Evolutionary conservation across 2,888 invertebrate genomes (phyloP).

Genomic region (Ophion ellenae): DNA sequence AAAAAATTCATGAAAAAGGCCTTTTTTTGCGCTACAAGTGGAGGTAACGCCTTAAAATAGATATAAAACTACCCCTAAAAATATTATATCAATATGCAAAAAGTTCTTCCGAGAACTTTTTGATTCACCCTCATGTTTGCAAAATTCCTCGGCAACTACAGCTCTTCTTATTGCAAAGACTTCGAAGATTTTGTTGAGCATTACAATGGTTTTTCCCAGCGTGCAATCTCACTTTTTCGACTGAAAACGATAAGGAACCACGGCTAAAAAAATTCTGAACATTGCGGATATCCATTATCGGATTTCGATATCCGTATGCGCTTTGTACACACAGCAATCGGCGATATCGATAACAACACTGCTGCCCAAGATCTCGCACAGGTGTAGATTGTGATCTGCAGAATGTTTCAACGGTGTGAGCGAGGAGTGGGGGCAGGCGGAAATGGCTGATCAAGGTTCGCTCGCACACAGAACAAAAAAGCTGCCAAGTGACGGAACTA

Average conservation of each 20-base stretch:
- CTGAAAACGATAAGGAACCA: slow-evolving; percentile 25
- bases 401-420: slow-evolving; percentile 10
- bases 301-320: slow-evolving; percentile 1
- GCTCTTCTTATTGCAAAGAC: not conserved
- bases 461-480: not conserved
- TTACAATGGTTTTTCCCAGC: slow-evolving; percentile 14
- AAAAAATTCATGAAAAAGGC: too few species aligned
- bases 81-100: too few species aligned
- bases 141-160: too few species aligned
- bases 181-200: too few species aligned
- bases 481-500: not conserved
- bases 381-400: slow-evolving; percentile 4
- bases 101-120: too few species aligned
- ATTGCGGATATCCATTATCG: slow-evolving; percentile 29
- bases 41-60: too few species aligned
- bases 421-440: slow-evolving; percentile 1
- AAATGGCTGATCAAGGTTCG: slow-evolving; percentile 28
- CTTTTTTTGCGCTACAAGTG: too few species aligned
- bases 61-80: too few species aligned
- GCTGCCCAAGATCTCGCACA: not conserved
- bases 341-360: slow-evolving; percentile 31
- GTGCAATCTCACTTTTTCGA: not conserved
- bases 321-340: not conserved
- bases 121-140: too few species aligned
- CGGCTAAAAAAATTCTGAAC: not conserved